These are phyloP conservation scores for Campopleginae sp. DNA, from an alignment of 2,888 invertebrate species.

Conservation along the genomic window DNA sequence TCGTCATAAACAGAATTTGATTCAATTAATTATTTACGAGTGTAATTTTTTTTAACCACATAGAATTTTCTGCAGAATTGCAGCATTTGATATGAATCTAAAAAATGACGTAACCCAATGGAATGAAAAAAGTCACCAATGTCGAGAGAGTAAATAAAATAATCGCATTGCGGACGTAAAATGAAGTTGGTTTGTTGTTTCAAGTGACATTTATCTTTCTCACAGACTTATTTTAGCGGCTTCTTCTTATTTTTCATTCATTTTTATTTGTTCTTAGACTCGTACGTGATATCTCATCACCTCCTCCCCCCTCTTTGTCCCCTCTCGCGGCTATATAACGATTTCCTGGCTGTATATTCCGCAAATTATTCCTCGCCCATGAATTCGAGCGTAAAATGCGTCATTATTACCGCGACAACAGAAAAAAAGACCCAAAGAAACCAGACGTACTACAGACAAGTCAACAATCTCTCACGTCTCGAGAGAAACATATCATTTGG, in stretches of 20 bases:
- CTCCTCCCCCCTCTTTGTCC: not conserved
- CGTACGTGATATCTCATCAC: not conserved
- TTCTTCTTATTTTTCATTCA: constrained; percentile 9
- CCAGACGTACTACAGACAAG: constrained; percentile 10
- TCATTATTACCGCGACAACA: constrained; percentile 51
- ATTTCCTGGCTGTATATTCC: constrained; percentile 13
- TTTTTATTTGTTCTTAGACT: constrained; percentile 18
- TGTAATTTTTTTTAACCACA: not conserved
- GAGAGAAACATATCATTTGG: constrained; percentile 44
- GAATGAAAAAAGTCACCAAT: not conserved
- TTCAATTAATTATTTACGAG: not conserved
- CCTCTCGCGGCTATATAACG: not conserved
- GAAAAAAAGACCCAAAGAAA: constrained; percentile 43
- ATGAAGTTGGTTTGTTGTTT: constrained; percentile 8
- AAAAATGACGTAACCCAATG: constrained; percentile 13
- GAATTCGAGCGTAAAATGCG: constrained; percentile 51
- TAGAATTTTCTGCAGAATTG: not conserved
- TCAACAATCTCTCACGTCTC: constrained; percentile 16
- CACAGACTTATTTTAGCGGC: constrained; percentile 24
- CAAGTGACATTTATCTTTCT: constrained; percentile 6
- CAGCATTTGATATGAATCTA: not conserved
- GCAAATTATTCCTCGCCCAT: constrained; percentile 12
- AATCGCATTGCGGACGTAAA: constrained; percentile 9
- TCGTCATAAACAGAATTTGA: not conserved
- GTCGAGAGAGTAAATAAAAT: constrained; percentile 35